phyloP scores from a whole-genome alignment of 1,140 invertebrate genomes.

The Apis florea region DNA sequence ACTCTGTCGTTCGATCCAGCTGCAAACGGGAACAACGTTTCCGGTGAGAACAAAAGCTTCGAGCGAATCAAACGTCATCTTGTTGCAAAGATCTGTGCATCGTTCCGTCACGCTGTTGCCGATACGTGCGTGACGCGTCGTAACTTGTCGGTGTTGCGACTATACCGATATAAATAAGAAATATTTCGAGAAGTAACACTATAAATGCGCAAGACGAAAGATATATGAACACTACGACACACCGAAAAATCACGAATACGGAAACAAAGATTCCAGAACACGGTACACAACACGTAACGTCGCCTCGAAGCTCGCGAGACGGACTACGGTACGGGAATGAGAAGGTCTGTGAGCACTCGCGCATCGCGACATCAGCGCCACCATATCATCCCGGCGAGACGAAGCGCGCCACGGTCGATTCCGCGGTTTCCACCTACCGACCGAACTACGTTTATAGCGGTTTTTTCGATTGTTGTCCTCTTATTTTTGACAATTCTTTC shows the following conservation, averaged over 20 bases:
- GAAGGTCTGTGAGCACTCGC: constrained; percentile 64
- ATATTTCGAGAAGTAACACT: background rate
- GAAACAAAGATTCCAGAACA: background rate
- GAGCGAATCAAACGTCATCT: constrained; percentile 27
- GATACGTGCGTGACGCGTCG: background rate
- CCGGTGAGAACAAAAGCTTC: background rate
- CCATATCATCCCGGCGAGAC: constrained; percentile 21
- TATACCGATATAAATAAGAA: background rate
- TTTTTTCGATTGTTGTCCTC: background rate
- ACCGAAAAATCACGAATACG: background rate
- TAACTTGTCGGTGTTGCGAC: background rate
- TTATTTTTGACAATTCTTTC: background rate
- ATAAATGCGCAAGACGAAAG: background rate
- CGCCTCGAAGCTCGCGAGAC: constrained; percentile 71
- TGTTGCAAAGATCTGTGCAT: background rate
- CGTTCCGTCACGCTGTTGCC: background rate
- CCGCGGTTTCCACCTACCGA: constrained; percentile 62
- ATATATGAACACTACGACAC: constrained; percentile 15
- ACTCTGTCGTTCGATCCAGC: background rate
- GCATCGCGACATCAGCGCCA: constrained; percentile 67
- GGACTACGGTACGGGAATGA: constrained; percentile 73
- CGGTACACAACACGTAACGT: constrained; percentile 55
- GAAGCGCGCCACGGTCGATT: constrained; percentile 71
- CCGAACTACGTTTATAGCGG: constrained; percentile 2
- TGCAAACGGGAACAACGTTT: background rate